Percentiles rank a stretch among this genome's conserved stretches.
Conservation (phyloP, 2,113 vertebrate genomes). For the Myrmecophaga tridactyla region DNA sequence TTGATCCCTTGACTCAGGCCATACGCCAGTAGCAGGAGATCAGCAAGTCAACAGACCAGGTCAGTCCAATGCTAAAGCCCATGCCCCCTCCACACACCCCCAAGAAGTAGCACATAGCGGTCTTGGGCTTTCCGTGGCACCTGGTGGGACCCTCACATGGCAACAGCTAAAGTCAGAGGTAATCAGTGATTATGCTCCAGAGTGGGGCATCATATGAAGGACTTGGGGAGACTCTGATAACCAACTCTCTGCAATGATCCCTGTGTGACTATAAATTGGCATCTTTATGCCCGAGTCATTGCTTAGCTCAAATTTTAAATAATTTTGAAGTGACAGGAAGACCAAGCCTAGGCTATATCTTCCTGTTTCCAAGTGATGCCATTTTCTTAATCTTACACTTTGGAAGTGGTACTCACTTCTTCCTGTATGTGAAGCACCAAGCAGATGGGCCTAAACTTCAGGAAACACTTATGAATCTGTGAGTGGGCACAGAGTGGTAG, state of each 20-base stretch:
- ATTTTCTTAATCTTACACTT: slow-evolving; percentile 26
- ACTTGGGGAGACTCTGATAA: background rate
- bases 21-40: background rate
- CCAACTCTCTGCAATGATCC: background rate
- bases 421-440: background rate
- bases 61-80: background rate
- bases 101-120: background rate
- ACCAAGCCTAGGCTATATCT: background rate
- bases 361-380: slow-evolving; percentile 6
- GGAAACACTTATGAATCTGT: background rate
- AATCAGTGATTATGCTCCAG: background rate
- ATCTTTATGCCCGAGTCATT: background rate
- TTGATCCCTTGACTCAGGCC: background rate
- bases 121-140: background rate
- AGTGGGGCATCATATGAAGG: background rate
- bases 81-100: background rate
- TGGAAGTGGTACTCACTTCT: slow-evolving; percentile 32
- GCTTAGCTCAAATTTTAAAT: slow-evolving; percentile 26
- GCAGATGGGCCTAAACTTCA: background rate
- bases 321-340: slow-evolving; percentile 28
- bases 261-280: background rate
- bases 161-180: background rate
- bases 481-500: background rate
- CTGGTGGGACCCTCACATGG: background rate
- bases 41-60: background rate